A percentile compares a stretch with the other conserved stretches of the same genome.
Conservation (phyloP, 1,140 invertebrate species). For the Drosophila kanapiae region DNA sequence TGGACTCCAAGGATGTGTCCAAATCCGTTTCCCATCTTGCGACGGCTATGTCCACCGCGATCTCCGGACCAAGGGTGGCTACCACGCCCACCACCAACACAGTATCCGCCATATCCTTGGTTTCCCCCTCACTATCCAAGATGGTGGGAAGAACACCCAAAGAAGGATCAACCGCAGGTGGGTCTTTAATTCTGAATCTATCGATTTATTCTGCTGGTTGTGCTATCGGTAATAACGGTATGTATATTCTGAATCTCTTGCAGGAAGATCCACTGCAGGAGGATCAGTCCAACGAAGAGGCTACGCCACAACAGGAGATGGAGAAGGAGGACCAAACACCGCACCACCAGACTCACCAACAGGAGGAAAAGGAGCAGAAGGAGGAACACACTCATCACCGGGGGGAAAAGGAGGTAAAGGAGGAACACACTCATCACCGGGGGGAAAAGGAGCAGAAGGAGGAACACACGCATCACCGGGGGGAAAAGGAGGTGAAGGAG, state of each 20-base stretch:
- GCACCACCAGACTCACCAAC: not conserved
- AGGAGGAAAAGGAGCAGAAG: not conserved
- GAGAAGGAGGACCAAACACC: not conserved
- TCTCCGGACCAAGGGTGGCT: constrained; percentile 1
- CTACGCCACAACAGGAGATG: constrained; percentile 1
- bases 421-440: not conserved
- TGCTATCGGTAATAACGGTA: too few relatives aligned
- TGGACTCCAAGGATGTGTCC: constrained; percentile 13
- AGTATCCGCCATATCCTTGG: constrained; percentile 25
- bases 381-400: not conserved
- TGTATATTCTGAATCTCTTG: not conserved
- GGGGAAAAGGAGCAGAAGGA: constrained; percentile 5
- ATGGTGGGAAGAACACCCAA: not conserved
- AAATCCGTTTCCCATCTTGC: constrained; percentile 22
- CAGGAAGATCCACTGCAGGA: not conserved
- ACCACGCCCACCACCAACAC: not conserved
- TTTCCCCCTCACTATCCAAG: not conserved
- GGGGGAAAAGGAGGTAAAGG: not conserved
- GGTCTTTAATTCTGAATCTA: not conserved
- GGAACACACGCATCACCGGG: too few relatives aligned
- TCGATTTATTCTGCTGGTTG: too few relatives aligned
- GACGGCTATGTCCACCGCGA: constrained; percentile 13
- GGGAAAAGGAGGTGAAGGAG: not conserved
- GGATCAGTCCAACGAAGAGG: not conserved
- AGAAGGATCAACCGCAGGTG: not conserved